These are phyloP conservation scores for Hipposideros armiger DNA, from an alignment of 2,113 vertebrate genomes.

Conservation along the genomic window DNA sequence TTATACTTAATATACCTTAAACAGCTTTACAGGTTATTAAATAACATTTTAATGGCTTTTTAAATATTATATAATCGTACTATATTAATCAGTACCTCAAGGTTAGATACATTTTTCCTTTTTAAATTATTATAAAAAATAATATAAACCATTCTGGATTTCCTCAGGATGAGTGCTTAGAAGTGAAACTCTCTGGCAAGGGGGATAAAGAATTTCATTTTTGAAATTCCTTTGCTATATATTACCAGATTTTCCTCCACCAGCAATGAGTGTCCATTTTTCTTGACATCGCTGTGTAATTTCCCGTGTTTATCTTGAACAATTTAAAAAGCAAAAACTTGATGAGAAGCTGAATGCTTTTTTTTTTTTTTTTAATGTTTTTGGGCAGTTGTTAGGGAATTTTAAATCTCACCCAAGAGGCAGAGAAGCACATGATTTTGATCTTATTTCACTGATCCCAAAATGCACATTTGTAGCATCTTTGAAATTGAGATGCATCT, in stretches of 20 bases:
- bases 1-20: neutral
- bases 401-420: slow-evolving; percentile 20
- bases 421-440: slow-evolving; percentile 10
- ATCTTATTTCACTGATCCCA: slow-evolving; percentile 13
- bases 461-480: slow-evolving; percentile 31
- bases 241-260: neutral
- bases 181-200: slow-evolving; percentile 3
- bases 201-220: neutral
- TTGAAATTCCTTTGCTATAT: neutral
- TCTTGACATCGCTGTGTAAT: neutral
- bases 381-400: neutral
- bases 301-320: neutral
- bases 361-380: neutral
- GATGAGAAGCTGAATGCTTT: neutral
- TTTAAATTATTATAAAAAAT: neutral
- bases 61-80: neutral
- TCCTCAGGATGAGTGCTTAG: slow-evolving; percentile 22
- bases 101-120: slow-evolving; percentile 6
- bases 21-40: slow-evolving; percentile 28
- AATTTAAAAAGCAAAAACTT: neutral
- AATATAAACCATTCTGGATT: neutral
- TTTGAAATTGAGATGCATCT: slow-evolving; percentile 28
- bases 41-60: neutral
- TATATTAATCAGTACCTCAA: neutral
- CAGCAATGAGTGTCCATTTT: neutral